phyloP scores from a whole-genome alignment of 2,888 invertebrate genomes.

The Buathra laborator region DNA sequence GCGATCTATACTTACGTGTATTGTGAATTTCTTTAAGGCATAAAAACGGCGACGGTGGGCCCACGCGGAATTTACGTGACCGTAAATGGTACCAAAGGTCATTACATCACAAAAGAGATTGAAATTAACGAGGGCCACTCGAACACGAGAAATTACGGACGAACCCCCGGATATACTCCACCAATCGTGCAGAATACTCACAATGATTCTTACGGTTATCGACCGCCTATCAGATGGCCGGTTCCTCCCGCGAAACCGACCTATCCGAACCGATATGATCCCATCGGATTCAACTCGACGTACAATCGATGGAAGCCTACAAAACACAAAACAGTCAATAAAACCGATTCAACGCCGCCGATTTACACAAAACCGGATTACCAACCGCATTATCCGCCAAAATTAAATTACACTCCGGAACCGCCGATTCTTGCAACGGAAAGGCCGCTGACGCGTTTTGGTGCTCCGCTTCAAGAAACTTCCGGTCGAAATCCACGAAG shows the following conservation, averaged over 20 bases:
- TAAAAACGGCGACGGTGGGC: slow-evolving; percentile 30
- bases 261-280: slow-evolving; percentile 33
- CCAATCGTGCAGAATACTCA: slow-evolving; percentile 1
- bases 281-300: slow-evolving; percentile 40
- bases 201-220: slow-evolving; percentile 25
- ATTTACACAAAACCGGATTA: slow-evolving; percentile 40
- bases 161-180: slow-evolving; percentile 26
- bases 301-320: slow-evolving; percentile 58
- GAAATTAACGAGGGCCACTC: slow-evolving; percentile 79
- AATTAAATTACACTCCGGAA: slow-evolving; percentile 5
- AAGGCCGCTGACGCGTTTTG: not conserved
- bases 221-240: slow-evolving; percentile 23
- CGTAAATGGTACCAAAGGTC: slow-evolving; percentile 73
- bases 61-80: slow-evolving; percentile 74
- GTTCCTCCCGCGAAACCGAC: slow-evolving; percentile 17
- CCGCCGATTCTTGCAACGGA: slow-evolving; percentile 10
- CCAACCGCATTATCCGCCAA: slow-evolving; percentile 19
- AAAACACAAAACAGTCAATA: slow-evolving; percentile 51
- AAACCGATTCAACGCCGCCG: slow-evolving; percentile 1
- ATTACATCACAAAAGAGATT: slow-evolving; percentile 75
- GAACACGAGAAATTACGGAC: slow-evolving; percentile 71
- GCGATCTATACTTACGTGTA: not conserved
- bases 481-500: not conserved
- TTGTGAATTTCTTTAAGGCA: slow-evolving; percentile 25
- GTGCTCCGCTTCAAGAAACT: slow-evolving; percentile 1